phyloP scores from a whole-genome alignment of 2,113 vertebrate genomes.

The Heteronetta atricapilla region DNA sequence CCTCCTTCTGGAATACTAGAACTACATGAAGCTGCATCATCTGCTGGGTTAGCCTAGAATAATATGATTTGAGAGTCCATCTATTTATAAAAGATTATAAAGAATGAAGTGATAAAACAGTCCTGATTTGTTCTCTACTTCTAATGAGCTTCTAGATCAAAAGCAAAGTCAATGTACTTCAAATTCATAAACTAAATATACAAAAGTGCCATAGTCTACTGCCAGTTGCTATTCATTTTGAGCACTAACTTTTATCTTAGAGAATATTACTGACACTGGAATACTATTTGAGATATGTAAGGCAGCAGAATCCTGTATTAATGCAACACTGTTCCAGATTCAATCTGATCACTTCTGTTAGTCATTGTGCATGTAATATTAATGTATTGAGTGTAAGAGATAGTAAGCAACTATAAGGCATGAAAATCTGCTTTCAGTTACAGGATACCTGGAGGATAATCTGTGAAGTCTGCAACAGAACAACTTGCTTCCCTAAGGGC shows the following conservation, averaged over 20 bases:
- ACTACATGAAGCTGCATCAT: background rate
- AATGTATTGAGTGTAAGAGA: constrained; percentile 23
- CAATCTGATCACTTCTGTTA: constrained; percentile 32
- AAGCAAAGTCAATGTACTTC: constrained; percentile 8
- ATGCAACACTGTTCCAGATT: constrained; percentile 52
- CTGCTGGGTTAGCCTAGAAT: background rate
- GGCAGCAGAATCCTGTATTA: constrained; percentile 48
- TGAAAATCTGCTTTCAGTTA: constrained; percentile 22
- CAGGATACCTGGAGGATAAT: background rate
- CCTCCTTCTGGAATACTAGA: background rate
- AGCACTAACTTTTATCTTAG: constrained; percentile 51
- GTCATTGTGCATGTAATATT: constrained; percentile 53
- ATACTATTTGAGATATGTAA: constrained; percentile 31
- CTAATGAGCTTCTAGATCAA: constrained; percentile 65
- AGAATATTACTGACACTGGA: background rate
- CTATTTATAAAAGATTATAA: constrained; percentile 65
- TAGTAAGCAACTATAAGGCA: background rate
- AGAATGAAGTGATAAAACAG: constrained; percentile 35
- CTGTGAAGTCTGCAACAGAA: constrained; percentile 8
- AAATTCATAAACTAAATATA: background rate
- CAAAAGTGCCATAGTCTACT: constrained; percentile 24
- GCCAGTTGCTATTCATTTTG: constrained; percentile 29
- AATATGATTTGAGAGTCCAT: constrained; percentile 10
- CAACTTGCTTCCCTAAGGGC: background rate
- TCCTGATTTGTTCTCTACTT: constrained; percentile 46